Base-by-base conservation (phyloP, 2,113 vertebrate species). In the Urocynchramus pylzowi region DNA sequence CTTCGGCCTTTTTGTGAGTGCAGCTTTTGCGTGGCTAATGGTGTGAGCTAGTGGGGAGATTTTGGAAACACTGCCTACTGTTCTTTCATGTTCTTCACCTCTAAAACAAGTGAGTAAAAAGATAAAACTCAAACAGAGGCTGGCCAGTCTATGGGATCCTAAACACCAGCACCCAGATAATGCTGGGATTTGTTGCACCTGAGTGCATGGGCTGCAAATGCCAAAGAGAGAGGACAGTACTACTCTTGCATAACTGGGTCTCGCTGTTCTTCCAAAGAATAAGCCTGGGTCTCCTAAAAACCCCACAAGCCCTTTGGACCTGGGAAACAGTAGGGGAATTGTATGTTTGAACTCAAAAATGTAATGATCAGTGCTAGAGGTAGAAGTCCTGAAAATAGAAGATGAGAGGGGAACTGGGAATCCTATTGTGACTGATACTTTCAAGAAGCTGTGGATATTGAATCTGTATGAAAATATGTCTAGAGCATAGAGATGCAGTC, bases 181-280 rank as follows among this genome's bases (percentile, higher is more conserved):
- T 24, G 30, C 23, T 67, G 47, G 24, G 10, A 35, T 81, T 37
- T 6, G 6, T 35, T 8, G 11, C 3, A 14, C 0, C 0, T 7
- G 47, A 49, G 16, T 17, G 4, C 10, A 6, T 11, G 56, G 33
- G 21, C 65, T 87, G 35, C 60, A 71, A 30, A 59, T 0, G 1
- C n/a, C 33, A 30, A 5, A 14, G 50, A 64, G 45, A 54, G 22
- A 33, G n/a, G 21, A 42, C 21, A 56, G 45, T 59, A 50, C n/a
- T 27, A 20, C 18, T 0, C 13, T 63, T 63, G 12, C 42, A 15
- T 49, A 33, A 8, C 20, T 68, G 42, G 13, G 16, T 71, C 37
- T 89, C n/a, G 1, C 16, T 59, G 3, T 61, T 70, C 30, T 59
- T 50, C 28, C 11, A 20, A 9, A 50, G 44, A 71, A 60, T 45